phyloP scores from a whole-genome alignment of 2,113 vertebrate species.

The Dasyornis broadbenti region DNA sequence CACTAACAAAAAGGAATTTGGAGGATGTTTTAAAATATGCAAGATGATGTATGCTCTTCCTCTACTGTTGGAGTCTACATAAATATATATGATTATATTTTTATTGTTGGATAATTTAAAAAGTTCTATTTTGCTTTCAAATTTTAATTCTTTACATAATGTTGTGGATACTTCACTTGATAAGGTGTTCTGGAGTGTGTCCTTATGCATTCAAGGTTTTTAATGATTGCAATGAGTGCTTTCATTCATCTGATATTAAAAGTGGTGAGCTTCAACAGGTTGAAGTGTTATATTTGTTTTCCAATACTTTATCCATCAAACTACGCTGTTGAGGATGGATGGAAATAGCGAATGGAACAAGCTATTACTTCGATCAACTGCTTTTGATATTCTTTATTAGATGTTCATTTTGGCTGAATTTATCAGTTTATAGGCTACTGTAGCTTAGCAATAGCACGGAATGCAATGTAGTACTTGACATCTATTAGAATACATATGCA shows the following conservation, averaged over 20 bases:
- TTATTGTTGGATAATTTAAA: constrained; percentile 13
- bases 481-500: constrained; percentile 41
- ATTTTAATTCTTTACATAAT: constrained; percentile 1
- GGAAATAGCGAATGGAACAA: not conserved
- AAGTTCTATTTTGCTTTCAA: constrained; percentile 29
- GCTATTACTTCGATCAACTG: constrained; percentile 1
- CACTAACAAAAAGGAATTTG: constrained; percentile 4
- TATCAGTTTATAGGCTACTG: constrained; percentile 41
- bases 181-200: not conserved
- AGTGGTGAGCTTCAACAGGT: not conserved
- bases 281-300: not conserved
- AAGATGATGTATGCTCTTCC: constrained; percentile 26
- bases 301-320: not conserved
- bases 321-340: not conserved
- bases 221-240: not conserved
- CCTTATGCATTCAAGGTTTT: not conserved
- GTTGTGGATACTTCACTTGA: not conserved
- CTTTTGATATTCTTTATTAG: constrained; percentile 37
- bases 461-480: constrained; percentile 45
- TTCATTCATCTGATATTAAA: not conserved
- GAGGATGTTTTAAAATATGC: constrained; percentile 36
- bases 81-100: constrained; percentile 47
- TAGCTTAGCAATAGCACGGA: constrained; percentile 49
- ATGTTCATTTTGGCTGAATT: constrained; percentile 40
- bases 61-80: constrained; percentile 14